Base-by-base conservation (phyloP, 2,888 invertebrate genomes). In the Hololepta plana region DNA sequence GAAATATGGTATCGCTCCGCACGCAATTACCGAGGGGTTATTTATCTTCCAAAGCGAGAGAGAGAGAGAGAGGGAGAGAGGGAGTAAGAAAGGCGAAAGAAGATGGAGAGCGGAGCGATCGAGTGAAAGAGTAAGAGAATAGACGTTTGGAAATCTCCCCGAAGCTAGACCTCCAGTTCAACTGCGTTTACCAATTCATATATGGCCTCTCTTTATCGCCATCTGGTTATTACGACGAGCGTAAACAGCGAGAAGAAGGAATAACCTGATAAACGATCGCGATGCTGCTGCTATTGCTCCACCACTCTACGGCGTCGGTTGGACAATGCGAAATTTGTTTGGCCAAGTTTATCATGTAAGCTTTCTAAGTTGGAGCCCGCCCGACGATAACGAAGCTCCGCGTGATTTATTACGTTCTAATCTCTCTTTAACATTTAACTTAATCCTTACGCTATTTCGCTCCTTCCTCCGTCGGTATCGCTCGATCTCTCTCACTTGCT, bases 1-100 rank as follows among this genome's bases (percentile, higher is more conserved):
- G 61, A 61, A 60, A 60, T 62, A 62, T 60, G 60, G 59, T 57
- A 57, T 59, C 57, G 59, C 54, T 59, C 60, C 53, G 51, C 58
- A 58, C 57, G 60, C 60, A 61, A 60, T 61, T 60, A 60, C 60
- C 49, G 55, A 47, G 52, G 48, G 56, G 59, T 58, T 58, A 59
- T 60, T 59, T 57, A 59, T 59, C 59, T 59, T 49, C 43, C 38
- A 36, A 37, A 35, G 41, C 39, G 38, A 38, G 32, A 32, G 36
- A 32, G 36, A 34, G 34, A 32, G 28, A 30, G 28, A 27, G 26
- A 24, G 23, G 19, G 26, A 35, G 35, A 38, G 25, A 15, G 19
- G 12, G 15, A 25, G 24, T 20, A 12, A 5, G 5, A n/a, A n/a
- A n/a, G n/a, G n/a, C n/a, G n/a, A n/a, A n/a, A n/a, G n/a, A n/a